A percentile compares a stretch with the other conserved stretches of the same genome.
These are phyloP conservation scores for Muraenolepis orangiensis DNA, from an alignment of 2,797 vertebrate genomes.

Conservation along the genomic window DNA sequence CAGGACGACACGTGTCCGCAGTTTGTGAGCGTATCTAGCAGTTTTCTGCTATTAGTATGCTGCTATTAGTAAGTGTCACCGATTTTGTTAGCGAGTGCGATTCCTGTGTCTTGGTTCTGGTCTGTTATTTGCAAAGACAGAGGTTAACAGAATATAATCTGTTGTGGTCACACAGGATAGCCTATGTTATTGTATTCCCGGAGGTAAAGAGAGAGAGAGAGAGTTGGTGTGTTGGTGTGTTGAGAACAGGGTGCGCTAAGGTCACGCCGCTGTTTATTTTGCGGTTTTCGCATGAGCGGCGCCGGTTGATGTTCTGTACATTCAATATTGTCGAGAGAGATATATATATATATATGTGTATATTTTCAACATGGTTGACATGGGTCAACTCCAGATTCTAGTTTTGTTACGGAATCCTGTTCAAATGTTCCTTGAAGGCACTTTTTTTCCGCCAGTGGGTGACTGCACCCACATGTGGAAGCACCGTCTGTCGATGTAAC, in stretches of 20 bases:
- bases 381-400: slow-evolving; percentile 85
- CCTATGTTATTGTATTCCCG: not conserved
- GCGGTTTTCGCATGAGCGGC: too few species aligned
- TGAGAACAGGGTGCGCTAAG: not conserved
- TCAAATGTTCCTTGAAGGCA: slow-evolving; percentile 69
- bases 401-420: slow-evolving; percentile 91
- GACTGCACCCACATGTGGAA: slow-evolving; percentile 65
- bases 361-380: slow-evolving; percentile 88
- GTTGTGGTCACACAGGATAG: slow-evolving; percentile 10
- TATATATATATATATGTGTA: slow-evolving; percentile 94
- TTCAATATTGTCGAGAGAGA: slow-evolving; percentile 90
- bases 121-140: slow-evolving; percentile 1
- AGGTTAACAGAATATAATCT: not conserved
- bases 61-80: not conserved
- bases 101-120: slow-evolving; percentile 5
- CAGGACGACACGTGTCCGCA: slow-evolving; percentile 23
- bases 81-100: not conserved
- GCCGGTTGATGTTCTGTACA: too few species aligned
- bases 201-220: too few species aligned
- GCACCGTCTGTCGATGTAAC: slow-evolving; percentile 63
- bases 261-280: too few species aligned
- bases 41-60: slow-evolving; percentile 10
- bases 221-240: not conserved
- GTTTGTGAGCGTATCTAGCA: slow-evolving; percentile 29
- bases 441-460: slow-evolving; percentile 71